phyloP scores from a whole-genome alignment of 2,113 vertebrate genomes.

The Chionis minor region DNA sequence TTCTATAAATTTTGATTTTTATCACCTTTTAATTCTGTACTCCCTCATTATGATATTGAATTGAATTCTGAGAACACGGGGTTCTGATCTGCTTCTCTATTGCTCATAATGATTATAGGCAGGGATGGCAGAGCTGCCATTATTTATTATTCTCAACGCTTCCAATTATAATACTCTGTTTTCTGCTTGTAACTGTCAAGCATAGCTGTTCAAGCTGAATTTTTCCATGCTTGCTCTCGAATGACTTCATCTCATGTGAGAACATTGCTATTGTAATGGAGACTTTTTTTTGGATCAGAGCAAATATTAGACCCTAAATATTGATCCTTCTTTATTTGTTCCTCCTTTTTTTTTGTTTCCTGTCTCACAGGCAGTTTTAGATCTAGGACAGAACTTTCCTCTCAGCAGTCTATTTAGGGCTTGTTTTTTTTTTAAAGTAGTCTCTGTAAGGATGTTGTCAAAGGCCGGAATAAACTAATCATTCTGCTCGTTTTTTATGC shows the following conservation, averaged over 20 bases:
- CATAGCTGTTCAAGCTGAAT: neutral
- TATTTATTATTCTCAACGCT: conserved; percentile 3
- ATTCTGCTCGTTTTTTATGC: neutral
- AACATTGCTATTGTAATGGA: neutral
- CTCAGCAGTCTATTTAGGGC: neutral
- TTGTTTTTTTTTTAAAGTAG: neutral
- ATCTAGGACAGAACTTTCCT: neutral
- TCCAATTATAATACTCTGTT: neutral
- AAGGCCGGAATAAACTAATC: neutral
- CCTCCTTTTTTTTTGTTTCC: neutral
- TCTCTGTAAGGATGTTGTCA: neutral
- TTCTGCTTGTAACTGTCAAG: neutral
- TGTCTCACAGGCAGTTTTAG: neutral
- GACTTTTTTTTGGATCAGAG: neutral
- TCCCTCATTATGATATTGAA: neutral
- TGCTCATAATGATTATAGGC: neutral
- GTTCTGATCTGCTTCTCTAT: neutral
- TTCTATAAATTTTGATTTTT: neutral
- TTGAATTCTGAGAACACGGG: neutral
- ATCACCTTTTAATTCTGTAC: neutral
- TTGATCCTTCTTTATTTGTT: neutral
- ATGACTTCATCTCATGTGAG: neutral
- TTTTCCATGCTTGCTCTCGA: neutral
- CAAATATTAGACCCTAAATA: neutral
- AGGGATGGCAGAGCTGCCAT: neutral